Evolutionary conservation across 2,888 invertebrate genomes (phyloP), one percentile per base, ranked within the genome.

Genomic region (Ethmia dodecea): DNA sequence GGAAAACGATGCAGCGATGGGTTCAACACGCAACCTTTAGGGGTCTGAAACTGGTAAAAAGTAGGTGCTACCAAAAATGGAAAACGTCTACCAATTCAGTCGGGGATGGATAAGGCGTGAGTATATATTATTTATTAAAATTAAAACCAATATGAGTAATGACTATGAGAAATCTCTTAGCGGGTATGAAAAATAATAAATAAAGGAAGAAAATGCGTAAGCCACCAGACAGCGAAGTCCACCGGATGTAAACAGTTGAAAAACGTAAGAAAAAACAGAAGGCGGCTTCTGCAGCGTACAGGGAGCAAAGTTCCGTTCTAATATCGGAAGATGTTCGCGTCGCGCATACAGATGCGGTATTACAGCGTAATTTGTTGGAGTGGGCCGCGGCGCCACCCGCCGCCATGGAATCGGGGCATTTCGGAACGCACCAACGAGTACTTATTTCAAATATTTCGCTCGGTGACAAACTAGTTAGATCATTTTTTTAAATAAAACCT

Each of bases 271-370:
- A 41, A 41, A 41, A 40, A 11, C 25, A 28, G 28, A 31, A 34
- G 28, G 35, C 41, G 27, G 32, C 37, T 34, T 31, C 22, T 35
- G 33, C 31, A 32, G 35, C 33, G 35, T 30, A 33, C 39, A 36
- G 39, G 39, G 39, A 40, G 35, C 39, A 36, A 40, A 40, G 39
- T 59, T 58, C 54, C 55, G 56, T 56, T 62, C 58, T 66, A 70
- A 67, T 67, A 69, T 64, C 56, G 60, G 50, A 51, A 51, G 57
- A 33, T 43, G 51, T 31, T 38, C 64, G 63, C 64, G 65, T 40
- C 55, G 49, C 60, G 73, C 73, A 72, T 73, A 72, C 66, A 58
- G 58, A 73, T 65, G 60, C 41, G 49, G 43, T 37, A 55, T 66
- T 71, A 70, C 50, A 43, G 47, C 50, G 60, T 58, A 60, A 70